Base-by-base conservation (phyloP, 1,140 invertebrate genomes). In the Pachyrhynchus sulphureomaculatus region DNA sequence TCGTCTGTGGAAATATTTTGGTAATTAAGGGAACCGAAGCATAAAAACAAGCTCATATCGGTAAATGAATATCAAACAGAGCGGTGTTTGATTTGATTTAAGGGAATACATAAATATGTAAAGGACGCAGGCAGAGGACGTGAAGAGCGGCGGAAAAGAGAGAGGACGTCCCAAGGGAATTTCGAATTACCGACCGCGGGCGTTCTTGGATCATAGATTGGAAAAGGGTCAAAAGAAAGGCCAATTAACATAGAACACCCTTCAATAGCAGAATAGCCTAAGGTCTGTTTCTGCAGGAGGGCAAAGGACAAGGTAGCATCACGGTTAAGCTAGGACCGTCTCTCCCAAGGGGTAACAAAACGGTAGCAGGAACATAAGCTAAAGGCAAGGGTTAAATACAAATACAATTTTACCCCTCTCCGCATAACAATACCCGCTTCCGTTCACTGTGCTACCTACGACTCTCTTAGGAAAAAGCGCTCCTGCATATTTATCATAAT, bases 401-500 rank as follows among this genome's bases (percentile, higher is more conserved):
- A 74, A 73, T 71, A 73, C 69, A 75, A 73, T 72, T 68, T 68
- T 70, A 62, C 63, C 65, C 64, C 69, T 63, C 64, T 59, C 66
- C 56, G 70, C 72, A 73, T 75, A 75, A 76, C 75, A 76, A 75
- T 75, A 70, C 68, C 62, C 65, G 66, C 72, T 75, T 75, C 72
- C 72, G 69, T 64, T 68, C 61, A 57, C 65, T 67, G 69, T 54
- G 59, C 49, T 62, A 62, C 51, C 69, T 74, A 76, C 72, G 74
- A 67, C 70, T 73, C 75, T 76, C 75, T 64, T 71, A 75, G 75
- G 75, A 76, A 76, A 76, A 76, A 76, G 72, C 71, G 59, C 58
- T 53, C 67, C 72, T 74, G 75, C 75, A 76, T 75, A 76, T 76
- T 76, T 76, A 76, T 76, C 75, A 76, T 76, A 75, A 76, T 76